Base-by-base conservation (phyloP, 2,888 invertebrate genomes). In the Tinea trinotella region DNA sequence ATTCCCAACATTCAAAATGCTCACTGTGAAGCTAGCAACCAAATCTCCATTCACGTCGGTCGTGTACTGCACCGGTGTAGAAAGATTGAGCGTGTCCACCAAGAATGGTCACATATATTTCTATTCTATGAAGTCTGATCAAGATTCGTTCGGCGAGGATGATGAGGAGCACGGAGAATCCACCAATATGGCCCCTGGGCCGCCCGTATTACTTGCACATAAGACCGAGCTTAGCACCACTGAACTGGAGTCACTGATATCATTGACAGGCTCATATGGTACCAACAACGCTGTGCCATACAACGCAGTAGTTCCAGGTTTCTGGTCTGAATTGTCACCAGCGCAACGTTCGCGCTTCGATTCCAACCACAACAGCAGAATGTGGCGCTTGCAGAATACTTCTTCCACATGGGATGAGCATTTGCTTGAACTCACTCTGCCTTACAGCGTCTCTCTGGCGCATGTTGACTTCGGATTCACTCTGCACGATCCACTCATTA, bases 371-470 rank as follows among this genome's bases (percentile, higher is more conserved):
- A 92, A 94, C 64, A 94, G 94, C 3, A 89, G 95, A 59, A 95
- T 95, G 0, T 97, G 96, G 96, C 88, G 96, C 54, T 84, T 96
- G 19, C 95, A 96, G 68, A 93, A 93, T 60, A 95, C 95, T 61
- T 91, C 93, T 76, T 93, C 93, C 17, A 95, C 96, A 0, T 96
- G 95, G 94, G 95, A 96, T 67, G 97, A 97, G 68, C 97, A 97
- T 65, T 90, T 97, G 19, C 92, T 97, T 64, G 97, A 97, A 72
- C 81, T 97, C 5, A 94, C 95, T 0, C 72, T 97, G 54, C 94
- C 96, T 0, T 90, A 92, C 59, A 91, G 92, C 52, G 90, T 91
- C 1, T 90, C 90, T 30, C 84, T 97, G 55, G 96, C 96, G n/a
- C 97, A 97, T 66, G 91, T 97, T 18, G 96, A 97, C 71, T 90